A percentile compares a stretch with the other conserved stretches of the same genome.
These are phyloP conservation scores for Bombus turneri DNA, from an alignment of 1,140 invertebrate genomes.

Conservation along the genomic window DNA sequence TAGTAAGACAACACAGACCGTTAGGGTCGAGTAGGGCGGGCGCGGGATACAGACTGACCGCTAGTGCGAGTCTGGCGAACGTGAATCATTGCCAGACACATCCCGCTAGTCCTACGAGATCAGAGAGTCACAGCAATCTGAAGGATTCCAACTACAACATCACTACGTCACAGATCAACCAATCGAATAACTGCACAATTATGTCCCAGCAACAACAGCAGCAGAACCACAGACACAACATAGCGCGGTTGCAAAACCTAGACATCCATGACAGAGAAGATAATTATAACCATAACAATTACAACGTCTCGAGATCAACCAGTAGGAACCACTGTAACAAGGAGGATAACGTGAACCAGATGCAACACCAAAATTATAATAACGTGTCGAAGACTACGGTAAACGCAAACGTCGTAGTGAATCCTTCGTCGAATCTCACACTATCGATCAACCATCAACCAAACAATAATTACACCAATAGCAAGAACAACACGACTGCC, in stretches of 20 bases:
- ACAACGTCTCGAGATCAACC: conserved; percentile 76
- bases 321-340: conserved; percentile 79
- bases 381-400: conserved; percentile 80
- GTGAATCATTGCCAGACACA: conserved; percentile 80
- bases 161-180: conserved; percentile 71
- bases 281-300: conserved; percentile 80
- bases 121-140: conserved; percentile 80
- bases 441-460: conserved; percentile 77
- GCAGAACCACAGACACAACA: conserved; percentile 73
- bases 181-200: conserved; percentile 67
- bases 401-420: conserved; percentile 76
- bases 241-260: conserved; percentile 73
- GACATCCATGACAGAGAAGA: conserved; percentile 79
- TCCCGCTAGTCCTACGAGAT: conserved; percentile 78
- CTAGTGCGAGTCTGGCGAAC: conserved; percentile 84
- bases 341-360: conserved; percentile 83
- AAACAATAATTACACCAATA: conserved; percentile 79
- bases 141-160: conserved; percentile 82
- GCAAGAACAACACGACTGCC: conserved; percentile 65
- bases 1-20: conserved; percentile 74
- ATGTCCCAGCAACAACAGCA: conserved; percentile 69
- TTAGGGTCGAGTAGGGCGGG: conserved; percentile 70
- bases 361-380: conserved; percentile 79
- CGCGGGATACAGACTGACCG: conserved; percentile 77
- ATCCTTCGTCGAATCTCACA: conserved; percentile 73